Base-by-base conservation (phyloP, 23 tunicate genomes). In the Clavelina lepadiformis region DNA sequence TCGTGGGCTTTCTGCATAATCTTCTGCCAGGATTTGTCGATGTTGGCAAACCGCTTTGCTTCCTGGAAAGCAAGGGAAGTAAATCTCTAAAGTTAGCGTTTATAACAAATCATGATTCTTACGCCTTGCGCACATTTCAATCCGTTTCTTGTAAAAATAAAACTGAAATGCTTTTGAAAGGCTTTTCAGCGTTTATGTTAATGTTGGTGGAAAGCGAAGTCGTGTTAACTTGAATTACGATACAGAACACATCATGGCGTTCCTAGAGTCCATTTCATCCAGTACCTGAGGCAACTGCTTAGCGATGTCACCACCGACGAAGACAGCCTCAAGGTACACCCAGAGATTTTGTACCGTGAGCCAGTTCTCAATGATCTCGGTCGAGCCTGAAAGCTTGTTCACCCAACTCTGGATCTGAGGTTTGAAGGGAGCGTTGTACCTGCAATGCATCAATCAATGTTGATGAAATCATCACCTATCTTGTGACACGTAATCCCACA, bases 1-100 rank as follows among this genome's bases (percentile, higher is more conserved):
- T 94, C 99, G 85, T 94, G 99, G 0, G 99, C 99, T 62, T 94
- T 94, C 77, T 94, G 99, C 99, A 94, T 94, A 65, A 94, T 94
- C 74, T 94, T 94, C 72, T 94, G 99, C 99, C 99, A 94, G 20
- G 92, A 81, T 53, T 94, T 94, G 73, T 94, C 99, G 88, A 94
- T 94, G 83, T 94, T 94, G 5, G 79, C 78, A 31, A 94, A 94
- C 38, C 99, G 38, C 80, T 94, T 94, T 35, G 99, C 95, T 76
- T 94, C 99, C 97, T 89, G 45, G 41, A 11, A 60, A 60, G 15
- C 11, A 11, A 41, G n/a, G n/a, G n/a, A n/a, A n/a, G n/a, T n/a
- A n/a, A n/a, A n/a, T n/a, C n/a, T n/a, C n/a, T n/a, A n/a, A n/a
- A n/a, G n/a, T n/a, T n/a, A n/a, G n/a, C n/a, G n/a, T n/a, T n/a